Percentiles rank a stretch among this genome's conserved stretches.
Conservation (phyloP, 2,888 invertebrate species). For the Ophraella communa region DNA sequence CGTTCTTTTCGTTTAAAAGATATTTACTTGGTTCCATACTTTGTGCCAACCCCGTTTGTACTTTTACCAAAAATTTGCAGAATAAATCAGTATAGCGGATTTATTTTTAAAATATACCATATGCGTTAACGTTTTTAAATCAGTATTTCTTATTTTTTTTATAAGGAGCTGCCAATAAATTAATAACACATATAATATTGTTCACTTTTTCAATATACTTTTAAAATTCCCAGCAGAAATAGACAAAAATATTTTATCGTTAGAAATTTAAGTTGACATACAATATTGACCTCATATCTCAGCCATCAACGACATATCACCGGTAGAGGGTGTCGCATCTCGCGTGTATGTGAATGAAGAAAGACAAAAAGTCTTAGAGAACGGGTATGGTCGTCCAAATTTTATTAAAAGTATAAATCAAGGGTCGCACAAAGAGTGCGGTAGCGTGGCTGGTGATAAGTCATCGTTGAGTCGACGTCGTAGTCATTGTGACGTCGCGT, state of each 20-base stretch:
- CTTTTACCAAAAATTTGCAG: too few species aligned
- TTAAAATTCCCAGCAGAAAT: neutral
- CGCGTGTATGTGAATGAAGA: slow-evolving; percentile 38
- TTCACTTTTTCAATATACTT: neutral
- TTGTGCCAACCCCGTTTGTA: too few species aligned
- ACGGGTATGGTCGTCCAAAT: slow-evolving; percentile 39
- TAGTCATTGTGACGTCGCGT: slow-evolving; percentile 30
- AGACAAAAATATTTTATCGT: neutral
- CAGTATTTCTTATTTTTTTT: too few species aligned
- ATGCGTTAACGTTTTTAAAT: too few species aligned
- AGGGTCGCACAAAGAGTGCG: slow-evolving; percentile 67
- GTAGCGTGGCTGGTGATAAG: slow-evolving; percentile 53
- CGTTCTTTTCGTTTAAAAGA: too few species aligned
- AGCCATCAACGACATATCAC: slow-evolving; percentile 36
- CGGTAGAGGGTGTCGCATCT: slow-evolving; percentile 21
- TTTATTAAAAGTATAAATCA: slow-evolving; percentile 65
- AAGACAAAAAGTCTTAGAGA: slow-evolving; percentile 38
- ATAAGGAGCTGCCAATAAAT: too few species aligned
- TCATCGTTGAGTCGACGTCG: slow-evolving; percentile 41
- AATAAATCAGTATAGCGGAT: too few species aligned
- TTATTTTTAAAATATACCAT: too few species aligned
- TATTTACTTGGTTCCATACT: too few species aligned
- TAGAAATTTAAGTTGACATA: slow-evolving; percentile 17
- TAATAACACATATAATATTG: neutral
- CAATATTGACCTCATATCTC: slow-evolving; percentile 35